Conservation (phyloP, 2,888 invertebrate species). For the Diadegma fenestrale region DNA sequence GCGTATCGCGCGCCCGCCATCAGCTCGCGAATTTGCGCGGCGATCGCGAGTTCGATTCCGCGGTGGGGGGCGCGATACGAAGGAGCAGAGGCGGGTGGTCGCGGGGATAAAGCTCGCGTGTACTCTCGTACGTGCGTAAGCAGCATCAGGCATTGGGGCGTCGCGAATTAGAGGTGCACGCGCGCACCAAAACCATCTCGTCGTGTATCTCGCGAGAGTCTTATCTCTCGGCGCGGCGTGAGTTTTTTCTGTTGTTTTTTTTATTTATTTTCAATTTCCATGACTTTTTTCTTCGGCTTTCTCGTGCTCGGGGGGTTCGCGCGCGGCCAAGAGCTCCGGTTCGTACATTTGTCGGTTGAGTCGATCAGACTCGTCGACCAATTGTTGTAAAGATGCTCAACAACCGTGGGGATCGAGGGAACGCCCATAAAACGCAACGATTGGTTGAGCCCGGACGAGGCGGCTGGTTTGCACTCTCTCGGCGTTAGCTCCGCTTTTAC, state of each 20-base stretch:
- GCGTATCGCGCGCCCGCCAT: too few species aligned
- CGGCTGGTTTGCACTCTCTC: background rate
- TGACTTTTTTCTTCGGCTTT: constrained; percentile 13
- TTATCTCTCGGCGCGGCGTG: background rate
- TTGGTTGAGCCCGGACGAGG: constrained; percentile 60
- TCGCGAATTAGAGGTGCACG: constrained; percentile 39
- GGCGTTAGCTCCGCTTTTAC: background rate
- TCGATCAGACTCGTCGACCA: constrained; percentile 60
- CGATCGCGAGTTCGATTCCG: too few species aligned
- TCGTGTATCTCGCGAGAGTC: constrained; percentile 9
- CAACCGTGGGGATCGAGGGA: constrained; percentile 48
- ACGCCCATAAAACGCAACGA: constrained; percentile 65
- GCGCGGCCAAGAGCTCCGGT: constrained; percentile 1
- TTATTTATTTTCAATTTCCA: too few species aligned
- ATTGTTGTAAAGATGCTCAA: constrained; percentile 49
- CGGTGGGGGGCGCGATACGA: too few species aligned
- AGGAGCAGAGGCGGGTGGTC: background rate
- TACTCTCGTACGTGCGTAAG: background rate
- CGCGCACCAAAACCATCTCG: constrained; percentile 12
- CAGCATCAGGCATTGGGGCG: constrained; percentile 31
- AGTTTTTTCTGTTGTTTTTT: background rate
- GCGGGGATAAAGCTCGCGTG: background rate
- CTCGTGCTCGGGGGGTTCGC: constrained; percentile 52
- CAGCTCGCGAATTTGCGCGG: too few species aligned
- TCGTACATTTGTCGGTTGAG: constrained; percentile 23